phyloP scores from a whole-genome alignment of 2,797 vertebrate genomes.

The Nyctalus aviator region DNA sequence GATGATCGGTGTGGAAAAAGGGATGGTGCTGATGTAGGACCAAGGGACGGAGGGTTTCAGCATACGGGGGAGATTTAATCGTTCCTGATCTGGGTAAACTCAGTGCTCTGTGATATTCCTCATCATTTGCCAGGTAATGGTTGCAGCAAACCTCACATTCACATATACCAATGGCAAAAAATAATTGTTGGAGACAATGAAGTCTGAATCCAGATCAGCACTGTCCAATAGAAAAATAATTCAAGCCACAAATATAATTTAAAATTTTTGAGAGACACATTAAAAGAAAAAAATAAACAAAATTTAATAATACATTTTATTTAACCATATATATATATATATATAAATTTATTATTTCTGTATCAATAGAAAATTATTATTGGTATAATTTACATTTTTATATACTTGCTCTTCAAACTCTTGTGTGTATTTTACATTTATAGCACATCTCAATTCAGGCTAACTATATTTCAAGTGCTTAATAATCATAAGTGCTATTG shows the following conservation, averaged over 20 bases:
- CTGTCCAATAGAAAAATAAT: not conserved
- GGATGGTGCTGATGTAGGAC: not conserved
- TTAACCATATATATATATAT: no score
- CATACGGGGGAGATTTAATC: not conserved
- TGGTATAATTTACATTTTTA: not conserved
- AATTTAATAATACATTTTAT: not conserved
- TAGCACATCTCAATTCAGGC: not conserved
- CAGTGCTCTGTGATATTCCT: not conserved
- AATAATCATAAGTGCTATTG: not conserved
- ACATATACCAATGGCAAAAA: not conserved
- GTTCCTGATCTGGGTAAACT: not conserved
- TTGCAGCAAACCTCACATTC: not conserved
- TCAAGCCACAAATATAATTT: not conserved
- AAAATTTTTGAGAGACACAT: not conserved
- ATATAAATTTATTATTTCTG: no score
- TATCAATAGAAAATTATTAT: not conserved
- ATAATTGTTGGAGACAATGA: not conserved
- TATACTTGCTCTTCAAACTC: not conserved
- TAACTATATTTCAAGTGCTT: not conserved
- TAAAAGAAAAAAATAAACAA: slow-evolving; percentile 31
- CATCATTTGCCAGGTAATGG: not conserved
- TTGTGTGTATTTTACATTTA: not conserved
- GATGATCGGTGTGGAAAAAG: not conserved
- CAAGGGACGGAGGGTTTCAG: not conserved
- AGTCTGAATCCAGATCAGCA: not conserved